A percentile compares a stretch with the other conserved stretches of the same genome.
phyloP scores from a whole-genome alignment of 1,140 invertebrate genomes.

The Forficula auricularia region DNA sequence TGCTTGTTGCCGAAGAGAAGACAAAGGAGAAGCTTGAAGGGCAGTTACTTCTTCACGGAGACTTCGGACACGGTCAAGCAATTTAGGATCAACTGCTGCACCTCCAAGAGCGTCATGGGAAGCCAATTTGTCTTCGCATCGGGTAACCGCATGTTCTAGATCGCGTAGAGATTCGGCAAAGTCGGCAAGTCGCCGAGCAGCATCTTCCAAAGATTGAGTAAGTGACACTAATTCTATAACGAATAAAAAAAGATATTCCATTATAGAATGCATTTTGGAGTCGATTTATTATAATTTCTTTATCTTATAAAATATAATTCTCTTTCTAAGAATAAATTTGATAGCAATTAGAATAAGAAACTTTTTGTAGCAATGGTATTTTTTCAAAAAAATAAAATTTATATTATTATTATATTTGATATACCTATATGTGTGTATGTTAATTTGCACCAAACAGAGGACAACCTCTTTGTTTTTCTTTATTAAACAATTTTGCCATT shows the following conservation, averaged over 20 bases:
- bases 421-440: no score
- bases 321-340: no score
- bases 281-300: no score
- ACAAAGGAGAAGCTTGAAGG: constrained; percentile 52
- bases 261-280: no score
- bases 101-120: constrained; percentile 64
- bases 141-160: constrained; percentile 57
- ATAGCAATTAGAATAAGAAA: not conserved
- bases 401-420: no score
- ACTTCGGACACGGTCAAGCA: constrained; percentile 40
- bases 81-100: constrained; percentile 60
- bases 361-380: not conserved
- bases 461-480: no score
- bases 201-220: constrained; percentile 67
- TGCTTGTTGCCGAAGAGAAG: constrained; percentile 44
- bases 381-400: not conserved
- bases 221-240: constrained; percentile 33
- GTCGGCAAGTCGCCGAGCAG: constrained; percentile 60
- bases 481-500: no score
- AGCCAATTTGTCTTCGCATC: constrained; percentile 72
- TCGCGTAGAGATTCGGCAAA: constrained; percentile 72
- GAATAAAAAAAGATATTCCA: constrained; percentile 8
- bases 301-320: no score
- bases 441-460: no score
- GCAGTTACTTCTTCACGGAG: constrained; percentile 49